Evolutionary conservation across 2,797 vertebrate species (phyloP), one percentile per base, ranked within the genome.

Genomic region (Sebastes kiyomatsui): DNA sequence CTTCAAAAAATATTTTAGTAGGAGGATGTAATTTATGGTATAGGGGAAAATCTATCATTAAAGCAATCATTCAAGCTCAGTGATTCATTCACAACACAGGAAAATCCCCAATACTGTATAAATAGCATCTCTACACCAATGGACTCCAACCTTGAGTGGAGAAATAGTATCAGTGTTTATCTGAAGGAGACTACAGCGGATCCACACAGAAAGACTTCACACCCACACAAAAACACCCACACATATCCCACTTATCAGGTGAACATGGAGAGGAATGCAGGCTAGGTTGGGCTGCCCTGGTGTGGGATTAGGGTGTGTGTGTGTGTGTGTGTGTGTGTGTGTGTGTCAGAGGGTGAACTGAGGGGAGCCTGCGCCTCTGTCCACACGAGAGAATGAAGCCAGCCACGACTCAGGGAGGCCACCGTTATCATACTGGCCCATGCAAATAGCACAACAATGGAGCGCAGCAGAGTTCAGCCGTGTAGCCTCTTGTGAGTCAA

Each of bases 381-480:
- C 58, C 74, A 72, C 38, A 69, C 8, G 1, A 60, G 62, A 67
- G 62, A 79, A 75, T 67, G 55, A 52, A 83, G 62, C 14, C 60
- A 46, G 67, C 65, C 52, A 30, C 3, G 4, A 72, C 82, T 82
- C 80, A 67, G 79, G 75, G 78, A 81, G 83, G 58, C 56, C 82
- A 75, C 82, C 3, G 74, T 89, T 90, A 92, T 91, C 83, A 75
- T 71, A 59, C 73, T 22, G 38, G 33, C 64, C 42, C 61, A 88
- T 84, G 84, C 85, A 90, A 88, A 91, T 67, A 85, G 55, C 52
- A 16, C 61, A 78, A 91, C 87, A 91, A 91, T 76, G 67, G 81
- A 76, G 67, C 1, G 59, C 62, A 75, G 80, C 78, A 75, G 74
- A 81, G 84, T 72, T 82, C 9, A 75, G 75, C 78, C 5, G 3